These are phyloP conservation scores for Pogonocherus hispidulus DNA, from an alignment of 2,888 invertebrate genomes.

Conservation along the genomic window DNA sequence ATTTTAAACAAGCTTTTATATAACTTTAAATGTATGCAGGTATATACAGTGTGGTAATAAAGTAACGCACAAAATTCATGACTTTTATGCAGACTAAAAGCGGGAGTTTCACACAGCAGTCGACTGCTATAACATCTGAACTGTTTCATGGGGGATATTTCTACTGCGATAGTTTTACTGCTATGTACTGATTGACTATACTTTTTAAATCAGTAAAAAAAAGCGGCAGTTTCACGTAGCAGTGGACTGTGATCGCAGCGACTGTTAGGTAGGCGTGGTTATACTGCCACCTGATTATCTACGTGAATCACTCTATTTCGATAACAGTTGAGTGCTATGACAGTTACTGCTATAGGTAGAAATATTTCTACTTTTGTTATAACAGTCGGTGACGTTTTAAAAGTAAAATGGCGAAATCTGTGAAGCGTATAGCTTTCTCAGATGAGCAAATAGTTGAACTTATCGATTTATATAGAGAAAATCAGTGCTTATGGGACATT, in stretches of 20 bases:
- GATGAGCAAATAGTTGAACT: neutral
- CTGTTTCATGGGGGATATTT: too few relatives aligned
- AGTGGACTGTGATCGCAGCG: neutral
- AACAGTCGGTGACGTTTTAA: neutral
- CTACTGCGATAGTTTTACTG: too few relatives aligned
- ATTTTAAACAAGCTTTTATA: too few relatives aligned
- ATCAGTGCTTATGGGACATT: neutral
- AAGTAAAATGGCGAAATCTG: neutral
- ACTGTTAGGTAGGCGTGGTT: neutral
- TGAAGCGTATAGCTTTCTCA: neutral
- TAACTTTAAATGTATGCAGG: too few relatives aligned
- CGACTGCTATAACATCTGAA: too few relatives aligned
- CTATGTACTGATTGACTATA: too few relatives aligned
- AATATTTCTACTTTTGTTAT: too few relatives aligned
- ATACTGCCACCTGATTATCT: neutral
- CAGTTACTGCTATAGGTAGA: neutral
- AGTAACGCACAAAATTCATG: too few relatives aligned
- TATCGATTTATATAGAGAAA: neutral
- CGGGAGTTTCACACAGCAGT: too few relatives aligned
- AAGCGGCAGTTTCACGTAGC: constrained; percentile 11
- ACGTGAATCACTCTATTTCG: neutral
- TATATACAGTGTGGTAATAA: too few relatives aligned
- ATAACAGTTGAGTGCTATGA: neutral
- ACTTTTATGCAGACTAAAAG: too few relatives aligned
- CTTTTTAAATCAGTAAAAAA: neutral